Evolutionary conservation across 2,113 vertebrate genomes (phyloP), one percentile per base, ranked within the genome.

Genomic region (Lanius collurio): DNA sequence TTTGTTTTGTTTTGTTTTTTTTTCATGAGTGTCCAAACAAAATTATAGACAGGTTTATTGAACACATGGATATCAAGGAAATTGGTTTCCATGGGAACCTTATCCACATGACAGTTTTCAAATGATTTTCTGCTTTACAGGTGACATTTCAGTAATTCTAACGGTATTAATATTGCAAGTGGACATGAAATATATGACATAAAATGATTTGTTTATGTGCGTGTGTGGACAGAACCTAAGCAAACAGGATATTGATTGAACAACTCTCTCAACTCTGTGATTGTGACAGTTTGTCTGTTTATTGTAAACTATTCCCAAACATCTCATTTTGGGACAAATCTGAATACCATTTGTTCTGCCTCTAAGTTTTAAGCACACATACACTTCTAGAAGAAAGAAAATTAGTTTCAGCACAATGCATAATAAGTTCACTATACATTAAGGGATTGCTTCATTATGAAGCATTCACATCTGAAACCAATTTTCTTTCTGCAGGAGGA

Each of bases 401-500:
- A 98, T 95, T 90, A 94, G 53, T 92, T 97, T 95, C 76, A 89
- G 50, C 44, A 92, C 87, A 96, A 59, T 69, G 64, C 81, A 93
- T 95, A 94, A 68, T 96, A 96, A 95, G 87, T 96, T 96, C 78
- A 91, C 70, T 92, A 83, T 93, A 95, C 77, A 95, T 95, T 97
- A 94, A 85, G 82, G 93, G 41, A 94, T 96, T 97, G 93, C 76
- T 97, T 95, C 90, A 75, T 97, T 97, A 97, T 94, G 94, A 97
- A 97, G 80, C 83, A 92, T 96, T 96, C 96, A 91, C 95, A 97
- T 98, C 95, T 92, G 76, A 98, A 98, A 97, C 89, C 95, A 98
- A 98, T 98, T 98, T 98, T 96, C 97, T 97, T 97, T 92, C 81
- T 94, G 94, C 97, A 97, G 97, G 96, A 96, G 92, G 79, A 98